phyloP scores from a whole-genome alignment of 2,797 vertebrate genomes.

The Lacerta agilis region DNA sequence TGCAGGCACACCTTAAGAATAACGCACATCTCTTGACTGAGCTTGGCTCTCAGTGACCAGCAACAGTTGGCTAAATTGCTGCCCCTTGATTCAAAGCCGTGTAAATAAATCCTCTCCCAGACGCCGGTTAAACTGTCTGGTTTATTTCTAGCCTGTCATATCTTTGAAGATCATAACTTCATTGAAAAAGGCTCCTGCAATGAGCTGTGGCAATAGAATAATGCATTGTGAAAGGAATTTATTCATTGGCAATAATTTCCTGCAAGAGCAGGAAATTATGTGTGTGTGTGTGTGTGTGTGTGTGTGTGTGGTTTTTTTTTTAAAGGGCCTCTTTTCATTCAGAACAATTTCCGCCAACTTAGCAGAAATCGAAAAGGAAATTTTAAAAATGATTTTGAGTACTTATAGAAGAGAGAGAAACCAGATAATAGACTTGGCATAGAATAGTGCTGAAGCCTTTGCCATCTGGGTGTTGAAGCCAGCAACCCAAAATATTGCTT shows the following conservation, averaged over 20 bases:
- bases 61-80: background rate
- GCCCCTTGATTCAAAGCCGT: background rate
- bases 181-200: slow-evolving; percentile 25
- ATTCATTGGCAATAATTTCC: slow-evolving; percentile 53
- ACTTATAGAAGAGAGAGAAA: slow-evolving; percentile 7
- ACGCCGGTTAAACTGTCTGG: slow-evolving; percentile 7
- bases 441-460: slow-evolving; percentile 29
- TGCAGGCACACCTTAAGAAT: background rate
- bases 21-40: background rate
- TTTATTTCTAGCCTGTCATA: slow-evolving; percentile 21
- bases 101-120: slow-evolving; percentile 47
- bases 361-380: slow-evolving; percentile 24
- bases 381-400: background rate
- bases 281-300: background rate
- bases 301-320: no score
- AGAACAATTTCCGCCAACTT: slow-evolving; percentile 23
- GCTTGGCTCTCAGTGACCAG: background rate
- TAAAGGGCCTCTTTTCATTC: slow-evolving; percentile 15
- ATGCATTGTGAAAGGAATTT: background rate
- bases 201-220: slow-evolving; percentile 18
- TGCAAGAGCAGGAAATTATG: background rate
- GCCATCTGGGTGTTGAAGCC: slow-evolving; percentile 2
- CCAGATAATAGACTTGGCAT: background rate
- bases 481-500: background rate
- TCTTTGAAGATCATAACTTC: background rate